A percentile compares a stretch with the other conserved stretches of the same genome.
Conservation (phyloP, 2,888 invertebrate species). For the Cephus nigrinus region DNA sequence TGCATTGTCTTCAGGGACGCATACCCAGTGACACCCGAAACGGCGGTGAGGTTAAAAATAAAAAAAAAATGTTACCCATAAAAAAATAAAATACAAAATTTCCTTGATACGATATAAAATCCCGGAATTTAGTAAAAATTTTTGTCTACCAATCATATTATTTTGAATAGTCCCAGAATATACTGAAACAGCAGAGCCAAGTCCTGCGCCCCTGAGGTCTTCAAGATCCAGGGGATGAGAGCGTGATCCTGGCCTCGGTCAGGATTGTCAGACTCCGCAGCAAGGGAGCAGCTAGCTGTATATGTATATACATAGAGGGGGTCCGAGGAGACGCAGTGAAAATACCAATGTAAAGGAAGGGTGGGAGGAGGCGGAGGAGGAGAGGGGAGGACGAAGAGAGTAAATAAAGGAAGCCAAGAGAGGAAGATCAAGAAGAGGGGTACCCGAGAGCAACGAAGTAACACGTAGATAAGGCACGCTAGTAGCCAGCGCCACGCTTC, state of each 20-base stretch:
- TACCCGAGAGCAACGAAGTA: conserved; percentile 32
- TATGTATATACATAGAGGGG: neutral
- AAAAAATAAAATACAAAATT: neutral
- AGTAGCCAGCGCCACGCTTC: conserved; percentile 30
- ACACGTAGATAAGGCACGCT: conserved; percentile 16
- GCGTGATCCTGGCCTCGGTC: neutral
- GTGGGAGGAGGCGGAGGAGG: conserved; percentile 16
- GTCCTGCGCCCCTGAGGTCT: conserved; percentile 11
- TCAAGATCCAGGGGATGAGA: neutral
- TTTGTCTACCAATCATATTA: neutral
- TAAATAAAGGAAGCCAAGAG: conserved; percentile 28
- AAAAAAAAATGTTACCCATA: too few relatives aligned
- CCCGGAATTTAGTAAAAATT: neutral
- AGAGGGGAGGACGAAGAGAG: conserved; percentile 21
- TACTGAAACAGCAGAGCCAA: neutral
- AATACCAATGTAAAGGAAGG: conserved; percentile 15
- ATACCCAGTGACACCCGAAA: neutral
- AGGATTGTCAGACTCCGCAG: neutral
- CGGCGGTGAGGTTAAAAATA: neutral
- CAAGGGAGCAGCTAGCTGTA: neutral
- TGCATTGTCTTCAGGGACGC: neutral
- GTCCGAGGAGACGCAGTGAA: conserved; percentile 3
- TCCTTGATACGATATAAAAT: neutral
- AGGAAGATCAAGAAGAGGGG: conserved; percentile 24
- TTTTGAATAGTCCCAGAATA: neutral